Percentiles rank a stretch among this genome's conserved stretches.
Conservation (phyloP, 2,797 vertebrate species). For the Danio tinwini region DNA sequence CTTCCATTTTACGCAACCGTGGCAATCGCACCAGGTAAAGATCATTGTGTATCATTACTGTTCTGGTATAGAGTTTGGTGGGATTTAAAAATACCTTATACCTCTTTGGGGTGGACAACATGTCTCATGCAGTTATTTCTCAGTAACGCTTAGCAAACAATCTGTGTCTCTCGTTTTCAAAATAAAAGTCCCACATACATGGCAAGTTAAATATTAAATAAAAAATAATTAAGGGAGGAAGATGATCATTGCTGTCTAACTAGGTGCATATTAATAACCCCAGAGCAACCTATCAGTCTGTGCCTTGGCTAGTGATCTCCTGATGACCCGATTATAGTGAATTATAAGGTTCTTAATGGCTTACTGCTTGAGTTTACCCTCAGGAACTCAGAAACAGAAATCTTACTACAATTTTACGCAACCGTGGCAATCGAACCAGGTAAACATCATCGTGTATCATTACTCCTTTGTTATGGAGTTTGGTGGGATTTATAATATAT, state of each 20-base stretch:
- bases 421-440: constrained; percentile 91
- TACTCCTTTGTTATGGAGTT: neutral
- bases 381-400: constrained; percentile 82
- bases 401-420: constrained; percentile 66
- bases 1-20: constrained; percentile 71
- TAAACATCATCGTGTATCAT: constrained; percentile 63
- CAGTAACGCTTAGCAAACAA: no score
- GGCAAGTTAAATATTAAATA: no score
- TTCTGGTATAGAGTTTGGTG: neutral
- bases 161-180: no score
- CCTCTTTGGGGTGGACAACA: no score
- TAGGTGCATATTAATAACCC: no score
- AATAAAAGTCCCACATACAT: no score
- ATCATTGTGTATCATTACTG: neutral
- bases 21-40: constrained; percentile 91
- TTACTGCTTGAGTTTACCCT: constrained; percentile 86
- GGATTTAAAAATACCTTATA: neutral
- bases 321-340: no score
- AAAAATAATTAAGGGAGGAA: no score
- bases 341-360: constrained; percentile 69
- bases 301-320: no score
- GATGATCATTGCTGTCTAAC: no score
- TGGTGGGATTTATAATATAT: neutral
- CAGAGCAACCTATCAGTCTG: no score
- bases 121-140: neutral